These are phyloP conservation scores for Allolobophora icterica DNA, from an alignment of 2,888 invertebrate genomes.

Conservation along the genomic window DNA sequence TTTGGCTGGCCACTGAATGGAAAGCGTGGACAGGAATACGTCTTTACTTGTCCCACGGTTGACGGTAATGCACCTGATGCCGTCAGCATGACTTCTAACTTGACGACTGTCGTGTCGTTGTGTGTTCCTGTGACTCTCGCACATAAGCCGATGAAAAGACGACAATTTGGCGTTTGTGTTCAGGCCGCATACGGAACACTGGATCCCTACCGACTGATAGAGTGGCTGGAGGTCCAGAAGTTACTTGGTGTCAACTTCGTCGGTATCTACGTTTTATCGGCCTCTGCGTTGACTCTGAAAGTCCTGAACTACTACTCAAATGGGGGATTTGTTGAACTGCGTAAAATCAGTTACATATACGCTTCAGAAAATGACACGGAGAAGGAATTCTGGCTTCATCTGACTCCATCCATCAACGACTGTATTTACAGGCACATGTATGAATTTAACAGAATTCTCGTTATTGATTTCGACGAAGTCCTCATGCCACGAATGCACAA, in stretches of 20 bases:
- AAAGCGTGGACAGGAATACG: conserved; percentile 23
- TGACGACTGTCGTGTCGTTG: background rate
- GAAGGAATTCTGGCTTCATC: conserved; percentile 20
- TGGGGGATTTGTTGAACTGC: background rate
- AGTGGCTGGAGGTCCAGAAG: conserved; percentile 35
- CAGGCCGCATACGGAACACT: conserved; percentile 26
- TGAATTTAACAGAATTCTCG: conserved; percentile 40
- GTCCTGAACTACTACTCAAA: background rate
- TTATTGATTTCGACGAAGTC: conserved; percentile 46
- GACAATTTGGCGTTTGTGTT: background rate
- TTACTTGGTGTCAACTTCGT: conserved; percentile 32
- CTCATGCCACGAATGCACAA: conserved; percentile 41
- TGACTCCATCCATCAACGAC: conserved; percentile 41
- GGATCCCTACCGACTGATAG: conserved; percentile 23
- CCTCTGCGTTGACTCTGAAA: too few relatives aligned
- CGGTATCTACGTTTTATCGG: conserved; percentile 31
- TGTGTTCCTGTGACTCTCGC: background rate
- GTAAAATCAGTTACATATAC: conserved; percentile 23
- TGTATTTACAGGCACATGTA: conserved; percentile 48
- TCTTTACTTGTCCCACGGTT: conserved; percentile 9
- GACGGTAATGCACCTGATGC: background rate
- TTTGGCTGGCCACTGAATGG: conserved; percentile 29
- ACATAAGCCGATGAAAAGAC: background rate
- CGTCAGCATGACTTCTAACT: background rate
- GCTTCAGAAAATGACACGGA: background rate